Percentiles rank a stretch among this genome's conserved stretches.
phyloP scores from a whole-genome alignment of 92 coral and sea anemone species.

The Plumapathes pennacea region DNA sequence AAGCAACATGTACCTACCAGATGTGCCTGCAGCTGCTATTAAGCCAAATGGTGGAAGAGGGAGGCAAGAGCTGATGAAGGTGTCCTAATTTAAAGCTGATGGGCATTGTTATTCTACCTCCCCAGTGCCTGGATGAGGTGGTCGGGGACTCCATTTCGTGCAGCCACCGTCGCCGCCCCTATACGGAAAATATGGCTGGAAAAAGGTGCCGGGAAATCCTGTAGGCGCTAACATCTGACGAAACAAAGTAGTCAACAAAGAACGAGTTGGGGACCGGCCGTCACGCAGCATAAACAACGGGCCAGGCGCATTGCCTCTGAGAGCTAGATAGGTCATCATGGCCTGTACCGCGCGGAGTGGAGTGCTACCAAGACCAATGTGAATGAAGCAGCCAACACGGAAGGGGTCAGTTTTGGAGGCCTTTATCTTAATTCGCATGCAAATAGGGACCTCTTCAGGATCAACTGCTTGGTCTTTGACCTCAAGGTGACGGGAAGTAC shows the following conservation, averaged over 20 bases:
- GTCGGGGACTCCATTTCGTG: slow-evolving; percentile 50
- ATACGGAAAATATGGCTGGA: slow-evolving; percentile 33
- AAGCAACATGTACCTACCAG: too few relatives aligned
- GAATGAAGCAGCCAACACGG: slow-evolving; percentile 6
- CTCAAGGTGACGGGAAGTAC: slow-evolving; percentile 13
- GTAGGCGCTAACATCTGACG: slow-evolving; percentile 6
- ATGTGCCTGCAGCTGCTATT: too few relatives aligned
- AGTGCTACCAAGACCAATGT: background rate
- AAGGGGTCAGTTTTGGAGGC: slow-evolving; percentile 39
- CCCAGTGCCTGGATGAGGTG: slow-evolving; percentile 48
- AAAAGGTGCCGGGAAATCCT: slow-evolving; percentile 9
- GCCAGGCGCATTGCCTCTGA: slow-evolving; percentile 9
- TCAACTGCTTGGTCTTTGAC: slow-evolving; percentile 33
- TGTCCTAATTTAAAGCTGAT: slow-evolving; percentile 19
- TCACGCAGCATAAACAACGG: slow-evolving; percentile 14
- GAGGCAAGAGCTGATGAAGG: slow-evolving; percentile 6
- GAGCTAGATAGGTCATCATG: background rate
- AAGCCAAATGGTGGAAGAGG: slow-evolving; percentile 5
- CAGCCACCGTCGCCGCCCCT: slow-evolving; percentile 33
- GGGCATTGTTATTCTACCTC: slow-evolving; percentile 52
- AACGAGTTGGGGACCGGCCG: slow-evolving; percentile 19
- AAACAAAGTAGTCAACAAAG: slow-evolving; percentile 20
- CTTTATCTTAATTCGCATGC: slow-evolving; percentile 13
- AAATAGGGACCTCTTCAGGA: background rate
- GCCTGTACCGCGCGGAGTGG: slow-evolving; percentile 23